Conservation (phyloP, 2,797 vertebrate genomes). For the Macropus fuliginosus region DNA sequence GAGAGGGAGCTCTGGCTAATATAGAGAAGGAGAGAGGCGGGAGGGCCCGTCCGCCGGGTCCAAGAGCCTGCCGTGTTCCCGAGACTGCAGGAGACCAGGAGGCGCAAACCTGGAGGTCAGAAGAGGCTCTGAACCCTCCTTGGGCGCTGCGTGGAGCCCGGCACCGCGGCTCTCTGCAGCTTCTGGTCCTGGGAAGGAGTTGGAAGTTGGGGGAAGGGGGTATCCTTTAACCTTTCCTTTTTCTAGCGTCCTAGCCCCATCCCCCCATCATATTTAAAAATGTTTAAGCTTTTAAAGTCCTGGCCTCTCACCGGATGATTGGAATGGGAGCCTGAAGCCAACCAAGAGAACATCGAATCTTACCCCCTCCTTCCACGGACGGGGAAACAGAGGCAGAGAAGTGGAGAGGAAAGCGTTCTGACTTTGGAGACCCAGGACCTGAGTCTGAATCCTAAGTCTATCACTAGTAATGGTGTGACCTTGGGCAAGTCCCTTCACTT, state of each 20-base stretch:
- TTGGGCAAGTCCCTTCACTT: background rate
- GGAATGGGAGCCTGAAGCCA: background rate
- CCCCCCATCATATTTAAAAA: background rate
- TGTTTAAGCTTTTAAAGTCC: background rate
- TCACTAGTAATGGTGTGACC: background rate
- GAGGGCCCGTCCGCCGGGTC: constrained; percentile 76
- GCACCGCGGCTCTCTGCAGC: background rate
- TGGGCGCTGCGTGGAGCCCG: background rate
- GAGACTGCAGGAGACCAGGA: background rate
- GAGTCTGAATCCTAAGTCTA: background rate
- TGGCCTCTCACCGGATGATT: background rate
- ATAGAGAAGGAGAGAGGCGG: background rate
- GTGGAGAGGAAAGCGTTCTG: background rate
- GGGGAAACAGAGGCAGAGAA: background rate
- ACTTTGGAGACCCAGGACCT: background rate
- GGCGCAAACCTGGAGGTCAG: background rate
- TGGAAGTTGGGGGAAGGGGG: rapidly evolving
- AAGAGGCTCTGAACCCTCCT: background rate
- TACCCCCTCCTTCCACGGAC: background rate
- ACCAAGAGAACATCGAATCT: background rate
- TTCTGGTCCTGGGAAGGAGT: background rate
- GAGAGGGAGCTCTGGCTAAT: background rate
- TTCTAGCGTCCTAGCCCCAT: background rate
- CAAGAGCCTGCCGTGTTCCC: constrained; percentile 42
- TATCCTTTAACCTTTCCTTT: background rate